Evolutionary conservation across 2,113 vertebrate genomes (phyloP).

Genomic region (Ophthalmolycus amberensis): DNA sequence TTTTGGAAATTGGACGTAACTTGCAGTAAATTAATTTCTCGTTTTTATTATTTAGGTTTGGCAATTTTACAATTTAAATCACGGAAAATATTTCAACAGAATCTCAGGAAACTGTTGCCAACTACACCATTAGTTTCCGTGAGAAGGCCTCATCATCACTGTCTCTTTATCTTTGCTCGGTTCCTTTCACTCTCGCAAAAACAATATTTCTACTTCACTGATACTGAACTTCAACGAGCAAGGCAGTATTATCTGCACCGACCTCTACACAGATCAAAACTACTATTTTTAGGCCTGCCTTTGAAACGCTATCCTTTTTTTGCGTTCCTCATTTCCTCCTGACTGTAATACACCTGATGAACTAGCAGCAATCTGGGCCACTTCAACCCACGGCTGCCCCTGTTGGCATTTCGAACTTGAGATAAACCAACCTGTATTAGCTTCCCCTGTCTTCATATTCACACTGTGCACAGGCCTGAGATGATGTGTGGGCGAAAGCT

Average conservation of each 20-base stretch:
- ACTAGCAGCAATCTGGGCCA: slow-evolving; percentile 2
- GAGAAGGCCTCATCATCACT: neutral
- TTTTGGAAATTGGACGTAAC: neutral
- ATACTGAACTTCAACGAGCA: slow-evolving; percentile 10
- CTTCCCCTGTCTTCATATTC: slow-evolving; percentile 41
- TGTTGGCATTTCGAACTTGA: slow-evolving; percentile 64
- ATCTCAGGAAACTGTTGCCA: neutral
- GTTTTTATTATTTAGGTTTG: neutral
- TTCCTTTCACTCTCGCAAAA: slow-evolving; percentile 19
- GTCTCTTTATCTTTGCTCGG: neutral
- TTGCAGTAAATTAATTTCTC: neutral
- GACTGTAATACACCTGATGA: neutral
- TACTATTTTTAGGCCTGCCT: neutral
- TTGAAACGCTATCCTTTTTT: slow-evolving; percentile 18
- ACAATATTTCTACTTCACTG: slow-evolving; percentile 8
- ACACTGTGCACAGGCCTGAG: slow-evolving; percentile 28
- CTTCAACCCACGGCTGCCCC: slow-evolving; percentile 45
- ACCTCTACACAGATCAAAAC: slow-evolving; percentile 5
- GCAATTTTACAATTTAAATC: neutral
- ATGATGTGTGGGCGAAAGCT: slow-evolving; percentile 58
- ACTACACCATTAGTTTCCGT: neutral
- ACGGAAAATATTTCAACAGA: neutral
- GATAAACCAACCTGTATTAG: slow-evolving; percentile 62
- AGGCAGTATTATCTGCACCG: slow-evolving; percentile 15
- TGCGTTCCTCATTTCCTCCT: slow-evolving; percentile 25